Evolutionary conservation across 2,888 invertebrate species (phyloP), one percentile per base, ranked within the genome.

Genomic region (Dermolepida albohirtum): DNA sequence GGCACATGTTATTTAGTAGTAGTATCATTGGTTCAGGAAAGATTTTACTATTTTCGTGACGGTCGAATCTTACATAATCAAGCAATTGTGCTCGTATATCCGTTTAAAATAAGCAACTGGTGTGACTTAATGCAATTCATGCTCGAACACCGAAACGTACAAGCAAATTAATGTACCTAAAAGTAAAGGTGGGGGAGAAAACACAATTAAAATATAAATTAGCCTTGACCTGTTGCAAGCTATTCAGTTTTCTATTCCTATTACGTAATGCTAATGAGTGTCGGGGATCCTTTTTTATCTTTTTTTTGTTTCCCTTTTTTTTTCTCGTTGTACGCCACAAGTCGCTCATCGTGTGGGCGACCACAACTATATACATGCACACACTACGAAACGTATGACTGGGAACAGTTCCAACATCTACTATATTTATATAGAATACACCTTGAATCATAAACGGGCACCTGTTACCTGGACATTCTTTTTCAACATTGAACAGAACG

Each of bases 391-490:
- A 8, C 41, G 22, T 55, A 41, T 41, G 41, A 44, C 59, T 29
- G 59, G 59, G 59, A 59, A 44, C 52, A 34, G 44, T 63, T 50
- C 54, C 49, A 65, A 65, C 52, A 17, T 44, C 34, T 2, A 64
- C 41, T 49, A 50, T 65, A 65, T 65, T 65, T 65, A 65, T 65
- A 65, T 54, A 52, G 44, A 47, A 54, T 55, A 54, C 65, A 65
- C 65, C 65, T 54, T 65, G 54, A 55, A 54, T 65, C 55, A 54
- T 29, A 44, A 59, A 41, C 17, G 47, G 41, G 65, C 65, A 65
- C 65, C 65, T 65, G 65, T 65, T 65, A 65, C 65, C 65, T 55
- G 65, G 52, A 54, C 65, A 55, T 65, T 65, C 65, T 65, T 34
- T 34, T 34, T 54, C 55, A 44, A 52, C 65, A 55, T 55, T 65